Percentiles rank a stretch among this genome's conserved stretches.
Conservation (phyloP, 2,888 invertebrate species). For the Lycaena phlaeas region DNA sequence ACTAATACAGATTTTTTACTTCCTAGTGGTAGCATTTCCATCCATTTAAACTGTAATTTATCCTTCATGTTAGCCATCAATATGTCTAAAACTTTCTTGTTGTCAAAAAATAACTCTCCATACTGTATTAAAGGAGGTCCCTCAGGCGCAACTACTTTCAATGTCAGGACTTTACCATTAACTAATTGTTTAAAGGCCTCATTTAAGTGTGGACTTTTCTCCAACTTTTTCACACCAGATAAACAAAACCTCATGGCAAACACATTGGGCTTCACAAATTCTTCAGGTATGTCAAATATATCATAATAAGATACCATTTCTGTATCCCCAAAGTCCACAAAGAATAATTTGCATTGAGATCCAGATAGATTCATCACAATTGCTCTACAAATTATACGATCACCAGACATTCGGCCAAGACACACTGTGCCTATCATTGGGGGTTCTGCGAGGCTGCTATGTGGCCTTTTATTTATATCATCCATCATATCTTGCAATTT, state of each 20-base stretch:
- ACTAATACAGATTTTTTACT: slow-evolving; percentile 69
- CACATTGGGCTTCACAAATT: slow-evolving; percentile 79
- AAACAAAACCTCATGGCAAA: slow-evolving; percentile 84
- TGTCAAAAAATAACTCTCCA: slow-evolving; percentile 78
- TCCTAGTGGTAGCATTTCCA: slow-evolving; percentile 45
- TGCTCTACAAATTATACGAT: slow-evolving; percentile 81
- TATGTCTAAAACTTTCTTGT: slow-evolving; percentile 73
- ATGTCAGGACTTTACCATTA: slow-evolving; percentile 72
- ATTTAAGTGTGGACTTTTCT: slow-evolving; percentile 74
- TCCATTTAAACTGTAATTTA: slow-evolving; percentile 50
- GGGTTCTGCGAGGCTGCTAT: slow-evolving; percentile 76
- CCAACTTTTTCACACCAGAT: slow-evolving; percentile 78
- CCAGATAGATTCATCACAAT: slow-evolving; percentile 82
- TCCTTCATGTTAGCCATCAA: slow-evolving; percentile 56
- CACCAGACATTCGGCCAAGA: slow-evolving; percentile 80
- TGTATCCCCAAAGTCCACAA: slow-evolving; percentile 86
- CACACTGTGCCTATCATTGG: slow-evolving; percentile 85
- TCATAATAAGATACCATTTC: slow-evolving; percentile 80
- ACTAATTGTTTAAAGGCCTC: slow-evolving; percentile 81
- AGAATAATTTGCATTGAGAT: slow-evolving; percentile 82
- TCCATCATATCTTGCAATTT: slow-evolving; percentile 79
- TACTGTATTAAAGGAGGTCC: slow-evolving; percentile 82
- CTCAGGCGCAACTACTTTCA: slow-evolving; percentile 79
- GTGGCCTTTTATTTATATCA: slow-evolving; percentile 76
- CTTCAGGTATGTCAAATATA: slow-evolving; percentile 82